phyloP scores from a whole-genome alignment of 2,888 invertebrate genomes.

The Drosophila anomalipes region DNA sequence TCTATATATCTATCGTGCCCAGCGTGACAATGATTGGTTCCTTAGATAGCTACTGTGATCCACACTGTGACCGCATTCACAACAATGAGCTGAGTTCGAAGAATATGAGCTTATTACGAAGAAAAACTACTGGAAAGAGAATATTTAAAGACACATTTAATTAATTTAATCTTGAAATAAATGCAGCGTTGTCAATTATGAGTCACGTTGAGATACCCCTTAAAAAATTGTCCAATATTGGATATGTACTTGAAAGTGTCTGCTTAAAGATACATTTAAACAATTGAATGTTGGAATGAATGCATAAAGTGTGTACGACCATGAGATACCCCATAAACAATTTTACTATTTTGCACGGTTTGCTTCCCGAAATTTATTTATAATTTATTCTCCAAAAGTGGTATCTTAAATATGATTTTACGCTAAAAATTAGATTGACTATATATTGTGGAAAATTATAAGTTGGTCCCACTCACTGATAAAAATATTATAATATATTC shows the following conservation, averaged over 20 bases:
- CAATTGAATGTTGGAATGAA: not conserved
- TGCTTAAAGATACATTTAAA: not conserved
- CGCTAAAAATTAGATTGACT: not conserved
- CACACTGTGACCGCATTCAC: not conserved
- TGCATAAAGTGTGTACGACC: not conserved
- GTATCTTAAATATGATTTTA: not conserved
- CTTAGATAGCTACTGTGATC: not conserved
- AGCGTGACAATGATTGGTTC: slow-evolving; percentile 6
- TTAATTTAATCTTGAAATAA: not conserved
- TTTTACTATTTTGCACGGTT: too few species aligned
- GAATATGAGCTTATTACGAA: not conserved
- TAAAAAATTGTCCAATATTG: not conserved
- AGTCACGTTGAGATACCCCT: not conserved
- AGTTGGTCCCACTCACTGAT: not conserved
- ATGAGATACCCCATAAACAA: too few species aligned
- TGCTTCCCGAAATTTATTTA: too few species aligned
- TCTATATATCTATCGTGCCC: slow-evolving; percentile 9
- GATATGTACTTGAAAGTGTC: too few species aligned
- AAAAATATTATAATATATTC: not conserved
- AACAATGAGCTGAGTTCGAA: too few species aligned
- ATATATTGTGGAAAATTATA: not conserved
- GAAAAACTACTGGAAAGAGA: not conserved
- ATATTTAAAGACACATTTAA: not conserved
- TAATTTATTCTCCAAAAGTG: not conserved
- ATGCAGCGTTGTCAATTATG: not conserved